phyloP scores from a whole-genome alignment of 1,140 invertebrate genomes.

The Dendrolimus kikuchii region DNA sequence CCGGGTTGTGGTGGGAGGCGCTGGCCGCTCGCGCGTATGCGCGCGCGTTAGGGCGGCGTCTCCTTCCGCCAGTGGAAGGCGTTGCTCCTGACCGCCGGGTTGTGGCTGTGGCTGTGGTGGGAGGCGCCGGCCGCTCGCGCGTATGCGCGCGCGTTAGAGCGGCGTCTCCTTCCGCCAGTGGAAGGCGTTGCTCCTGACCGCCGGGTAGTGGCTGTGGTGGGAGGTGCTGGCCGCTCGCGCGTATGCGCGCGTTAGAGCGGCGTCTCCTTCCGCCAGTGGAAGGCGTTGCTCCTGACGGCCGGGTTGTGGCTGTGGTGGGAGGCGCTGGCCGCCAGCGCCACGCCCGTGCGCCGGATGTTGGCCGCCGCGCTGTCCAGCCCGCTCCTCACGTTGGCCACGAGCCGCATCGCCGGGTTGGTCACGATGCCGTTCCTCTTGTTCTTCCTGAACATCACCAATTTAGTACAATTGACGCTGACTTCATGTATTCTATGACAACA shows the following conservation, averaged over 20 bases:
- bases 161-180: constrained; percentile 69
- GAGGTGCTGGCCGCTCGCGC: constrained; percentile 37
- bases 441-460: constrained; percentile 44
- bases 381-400: constrained; percentile 74
- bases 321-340: constrained; percentile 63
- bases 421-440: constrained; percentile 87
- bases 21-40: constrained; percentile 27
- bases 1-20: constrained; percentile 52
- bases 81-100: constrained; percentile 66
- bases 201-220: constrained; percentile 57
- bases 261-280: constrained; percentile 68
- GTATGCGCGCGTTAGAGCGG: constrained; percentile 39
- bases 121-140: constrained; percentile 36
- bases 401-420: constrained; percentile 90
- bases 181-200: constrained; percentile 67
- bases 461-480: background rate
- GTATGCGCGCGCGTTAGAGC: constrained; percentile 31
- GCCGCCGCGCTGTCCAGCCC: constrained; percentile 64
- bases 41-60: constrained; percentile 53
- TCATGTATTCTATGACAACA: background rate
- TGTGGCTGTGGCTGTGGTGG: constrained; percentile 52
- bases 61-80: constrained; percentile 69
- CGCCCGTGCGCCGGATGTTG: constrained; percentile 63
- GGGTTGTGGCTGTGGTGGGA: constrained; percentile 55
- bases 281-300: constrained; percentile 66